Evolutionary conservation across 2,888 invertebrate species (phyloP), one percentile per base, ranked within the genome.

Genomic region (Graphium colonna): DNA sequence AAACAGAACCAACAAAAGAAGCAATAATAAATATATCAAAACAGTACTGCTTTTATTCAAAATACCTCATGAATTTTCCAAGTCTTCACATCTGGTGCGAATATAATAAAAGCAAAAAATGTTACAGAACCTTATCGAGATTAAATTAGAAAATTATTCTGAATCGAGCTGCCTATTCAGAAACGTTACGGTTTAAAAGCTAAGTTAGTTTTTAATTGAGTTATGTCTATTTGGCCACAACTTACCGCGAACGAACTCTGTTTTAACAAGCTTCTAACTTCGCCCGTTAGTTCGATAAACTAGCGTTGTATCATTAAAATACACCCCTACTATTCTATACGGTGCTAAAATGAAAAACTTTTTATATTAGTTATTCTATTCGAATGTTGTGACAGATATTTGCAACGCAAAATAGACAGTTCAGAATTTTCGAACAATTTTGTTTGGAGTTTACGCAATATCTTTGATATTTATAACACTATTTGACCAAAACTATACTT

Each of bases 191-290:
- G 1, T 40, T 4, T 40, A 15, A 40, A 16, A 13, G 47, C 1
- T 18, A 39, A 21, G 18, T 26, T 44, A 21, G 17, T 51, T 51
- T 47, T 38, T 44, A 44, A 51, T 43, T 38, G 26, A 26, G 43
- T 18, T 43, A 38, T 36, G 38, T 44, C 17, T 38, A 47, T 48
- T 13, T 13, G 51, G 43, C 38, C 26, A 21, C 21, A 16, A 51
- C 36, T 51, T 51, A 26, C n/a, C 51, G 51, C 51, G 21, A 38
- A 51, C 50, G 43, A 51, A 51, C 51, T 51, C 38, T 51, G 51
- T 51, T 44, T 36, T 51, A 51, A 51, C 51, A 51, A 51, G 43
- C 51, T 39, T 39, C 51, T 43, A 51, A 51, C 51, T 51, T 51
- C 43, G 26, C 28, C 36, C 43, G 51, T 51, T 51, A 44, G 51